Evolutionary conservation across 1,140 invertebrate species (phyloP).

Genomic region (Microplitis demolitor): DNA sequence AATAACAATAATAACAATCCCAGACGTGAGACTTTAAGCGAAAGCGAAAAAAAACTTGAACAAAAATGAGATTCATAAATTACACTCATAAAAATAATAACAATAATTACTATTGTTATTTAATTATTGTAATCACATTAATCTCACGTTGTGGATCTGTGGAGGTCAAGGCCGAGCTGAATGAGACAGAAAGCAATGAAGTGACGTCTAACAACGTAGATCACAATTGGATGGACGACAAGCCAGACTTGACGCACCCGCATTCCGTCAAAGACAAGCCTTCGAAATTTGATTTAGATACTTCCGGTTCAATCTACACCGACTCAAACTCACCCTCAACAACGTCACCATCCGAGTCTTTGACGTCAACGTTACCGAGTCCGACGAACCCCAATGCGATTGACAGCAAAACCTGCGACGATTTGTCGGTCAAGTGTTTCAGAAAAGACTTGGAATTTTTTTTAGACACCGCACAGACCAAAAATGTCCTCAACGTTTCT

Average conservation of each 20-base stretch:
- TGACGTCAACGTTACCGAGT: no score
- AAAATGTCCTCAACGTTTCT: conserved; percentile 46
- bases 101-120: neutral
- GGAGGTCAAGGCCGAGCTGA: conserved; percentile 40
- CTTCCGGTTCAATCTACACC: conserved; percentile 39
- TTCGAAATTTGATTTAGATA: conserved; percentile 49
- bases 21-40: no score
- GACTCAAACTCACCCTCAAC: conserved; percentile 39
- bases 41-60: neutral
- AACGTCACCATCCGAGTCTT: no score
- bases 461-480: conserved; percentile 38
- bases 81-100: neutral
- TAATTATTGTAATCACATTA: conserved; percentile 34
- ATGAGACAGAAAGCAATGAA: conserved; percentile 35
- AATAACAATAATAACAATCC: no score
- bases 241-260: conserved; percentile 29
- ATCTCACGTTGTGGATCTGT: conserved; percentile 31
- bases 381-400: neutral
- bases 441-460: conserved; percentile 33
- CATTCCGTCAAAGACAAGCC: conserved; percentile 46
- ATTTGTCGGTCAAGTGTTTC: conserved; percentile 32
- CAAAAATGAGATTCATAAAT: neutral
- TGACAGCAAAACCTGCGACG: conserved; percentile 9
- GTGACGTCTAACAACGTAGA: neutral
- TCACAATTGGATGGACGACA: neutral